These are phyloP conservation scores for Branchipolynoe longqiensis DNA, from an alignment of 2,888 invertebrate species.

Conservation along the genomic window DNA sequence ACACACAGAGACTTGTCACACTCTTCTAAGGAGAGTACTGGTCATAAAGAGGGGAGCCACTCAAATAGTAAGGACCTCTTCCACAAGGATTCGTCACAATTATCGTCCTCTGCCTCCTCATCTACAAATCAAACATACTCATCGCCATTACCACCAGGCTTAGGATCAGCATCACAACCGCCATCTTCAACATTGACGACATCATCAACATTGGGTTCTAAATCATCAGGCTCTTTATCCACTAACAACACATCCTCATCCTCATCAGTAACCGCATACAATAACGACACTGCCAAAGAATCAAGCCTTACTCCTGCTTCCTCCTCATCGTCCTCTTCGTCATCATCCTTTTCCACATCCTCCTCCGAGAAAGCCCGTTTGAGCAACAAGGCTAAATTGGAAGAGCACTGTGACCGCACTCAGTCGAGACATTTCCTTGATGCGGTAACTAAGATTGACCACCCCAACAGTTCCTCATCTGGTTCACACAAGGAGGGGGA, in stretches of 20 bases:
- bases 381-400: conserved; percentile 26
- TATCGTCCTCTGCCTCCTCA: conserved; percentile 5
- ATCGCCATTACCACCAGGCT: neutral
- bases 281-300: conserved; percentile 54
- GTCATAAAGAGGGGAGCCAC: conserved; percentile 40
- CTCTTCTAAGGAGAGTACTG: no score
- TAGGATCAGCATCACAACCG: conserved; percentile 19
- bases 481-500: conserved; percentile 36
- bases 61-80: conserved; percentile 26
- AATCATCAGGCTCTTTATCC: neutral
- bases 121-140: conserved; percentile 36
- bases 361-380: neutral
- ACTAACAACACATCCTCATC: neutral
- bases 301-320: conserved; percentile 38
- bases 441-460: conserved; percentile 60
- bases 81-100: conserved; percentile 1
- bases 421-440: conserved; percentile 63
- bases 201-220: neutral
- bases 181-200: neutral
- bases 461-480: neutral
- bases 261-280: conserved; percentile 5
- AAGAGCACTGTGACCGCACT: conserved; percentile 50
- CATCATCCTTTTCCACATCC: neutral
- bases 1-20: conserved; percentile 9
- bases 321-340: conserved; percentile 10